These are phyloP conservation scores for rabbit (Oryctolagus cuniculus) DNA, from an alignment of 2,113 vertebrate species.

Conservation along the genomic window DNA sequence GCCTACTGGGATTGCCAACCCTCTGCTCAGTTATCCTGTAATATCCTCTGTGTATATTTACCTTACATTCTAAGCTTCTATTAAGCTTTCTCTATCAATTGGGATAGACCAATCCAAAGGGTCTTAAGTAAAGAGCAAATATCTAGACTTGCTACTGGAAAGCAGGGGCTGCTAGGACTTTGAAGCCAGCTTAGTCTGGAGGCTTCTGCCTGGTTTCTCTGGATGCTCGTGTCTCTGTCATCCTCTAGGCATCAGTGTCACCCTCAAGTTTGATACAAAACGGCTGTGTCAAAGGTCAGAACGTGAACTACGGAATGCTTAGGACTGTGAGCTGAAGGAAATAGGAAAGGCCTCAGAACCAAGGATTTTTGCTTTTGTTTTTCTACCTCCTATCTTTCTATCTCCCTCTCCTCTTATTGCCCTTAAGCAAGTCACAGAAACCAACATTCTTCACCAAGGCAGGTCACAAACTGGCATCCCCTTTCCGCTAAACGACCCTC, in stretches of 20 bases:
- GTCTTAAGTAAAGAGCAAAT: neutral
- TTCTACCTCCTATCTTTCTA: neutral
- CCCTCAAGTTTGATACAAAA: rapidly evolving
- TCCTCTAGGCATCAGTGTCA: neutral
- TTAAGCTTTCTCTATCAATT: neutral
- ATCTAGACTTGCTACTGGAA: neutral
- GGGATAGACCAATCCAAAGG: neutral
- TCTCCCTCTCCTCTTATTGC: neutral
- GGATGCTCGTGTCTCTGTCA: neutral
- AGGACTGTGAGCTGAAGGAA: neutral
- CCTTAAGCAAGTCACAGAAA: neutral
- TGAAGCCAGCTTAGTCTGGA: neutral
- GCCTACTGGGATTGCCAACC: neutral
- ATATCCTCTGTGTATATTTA: neutral
- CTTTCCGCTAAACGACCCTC: neutral
- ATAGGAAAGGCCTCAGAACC: neutral
- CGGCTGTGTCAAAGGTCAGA: neutral
- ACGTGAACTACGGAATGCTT: neutral
- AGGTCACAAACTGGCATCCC: neutral
- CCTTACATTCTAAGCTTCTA: neutral
- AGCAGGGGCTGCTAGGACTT: neutral
- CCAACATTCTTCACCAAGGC: neutral
- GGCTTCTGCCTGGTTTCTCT: neutral
- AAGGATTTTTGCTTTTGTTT: neutral
- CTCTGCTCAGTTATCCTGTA: neutral